Conservation (phyloP, 2,113 vertebrate genomes). For the Myotis lucifugus region DNA sequence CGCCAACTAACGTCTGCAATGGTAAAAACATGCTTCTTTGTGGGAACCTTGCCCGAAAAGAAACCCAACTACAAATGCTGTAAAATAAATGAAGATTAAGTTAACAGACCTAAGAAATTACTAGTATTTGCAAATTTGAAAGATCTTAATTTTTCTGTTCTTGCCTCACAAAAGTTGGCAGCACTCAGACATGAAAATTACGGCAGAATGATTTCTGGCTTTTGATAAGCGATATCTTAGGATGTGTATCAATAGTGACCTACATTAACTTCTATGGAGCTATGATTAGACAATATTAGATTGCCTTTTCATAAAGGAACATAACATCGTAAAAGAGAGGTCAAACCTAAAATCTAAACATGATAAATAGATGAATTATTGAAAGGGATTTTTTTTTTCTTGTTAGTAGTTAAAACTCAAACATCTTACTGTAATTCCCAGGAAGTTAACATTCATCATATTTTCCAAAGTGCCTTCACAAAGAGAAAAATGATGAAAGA, state of each 20-base stretch:
- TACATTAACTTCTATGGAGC: neutral
- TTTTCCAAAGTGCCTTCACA: constrained; percentile 36
- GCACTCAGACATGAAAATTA: constrained; percentile 13
- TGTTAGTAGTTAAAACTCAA: constrained; percentile 40
- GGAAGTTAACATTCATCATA: constrained; percentile 23
- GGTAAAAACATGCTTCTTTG: constrained; percentile 48
- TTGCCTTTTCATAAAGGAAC: constrained; percentile 24
- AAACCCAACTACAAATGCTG: constrained; percentile 39
- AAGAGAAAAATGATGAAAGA: neutral
- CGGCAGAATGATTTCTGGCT: constrained; percentile 6
- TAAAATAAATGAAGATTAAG: constrained; percentile 44
- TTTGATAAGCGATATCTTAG: constrained; percentile 2
- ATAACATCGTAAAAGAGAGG: neutral
- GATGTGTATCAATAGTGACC: neutral
- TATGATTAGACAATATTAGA: neutral
- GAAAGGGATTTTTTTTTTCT: neutral
- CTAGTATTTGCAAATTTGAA: constrained; percentile 50
- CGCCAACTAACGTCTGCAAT: neutral
- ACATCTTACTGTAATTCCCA: neutral
- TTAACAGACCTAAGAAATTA: constrained; percentile 57
- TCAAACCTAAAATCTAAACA: constrained; percentile 1
- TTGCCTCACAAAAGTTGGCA: constrained; percentile 30
- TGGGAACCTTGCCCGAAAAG: constrained; percentile 32
- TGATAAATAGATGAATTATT: neutral
- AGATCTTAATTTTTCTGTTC: constrained; percentile 51